These are phyloP conservation scores for Meloidogyne chitwoodi DNA, from an alignment of 1,140 invertebrate genomes.

Conservation along the genomic window DNA sequence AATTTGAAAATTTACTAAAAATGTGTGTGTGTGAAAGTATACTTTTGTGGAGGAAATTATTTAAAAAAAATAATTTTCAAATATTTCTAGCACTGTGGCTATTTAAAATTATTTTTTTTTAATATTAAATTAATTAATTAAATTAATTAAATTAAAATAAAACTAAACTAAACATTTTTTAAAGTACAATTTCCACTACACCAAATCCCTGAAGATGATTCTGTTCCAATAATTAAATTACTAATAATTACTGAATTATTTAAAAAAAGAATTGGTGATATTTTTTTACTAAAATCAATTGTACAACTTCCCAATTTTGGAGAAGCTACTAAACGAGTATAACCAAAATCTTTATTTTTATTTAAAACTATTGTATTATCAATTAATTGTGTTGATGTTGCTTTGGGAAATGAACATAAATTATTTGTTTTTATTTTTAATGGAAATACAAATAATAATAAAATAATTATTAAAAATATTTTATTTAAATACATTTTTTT, in stretches of 20 bases:
- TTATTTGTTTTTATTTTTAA: background rate
- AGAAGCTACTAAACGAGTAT: background rate
- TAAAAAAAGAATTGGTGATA: background rate
- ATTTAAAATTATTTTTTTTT: too few relatives aligned
- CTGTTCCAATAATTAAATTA: conserved; percentile 12
- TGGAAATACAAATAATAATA: background rate
- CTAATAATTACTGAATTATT: background rate
- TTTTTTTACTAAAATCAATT: background rate
- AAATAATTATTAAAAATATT: background rate
- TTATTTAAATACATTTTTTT: background rate
- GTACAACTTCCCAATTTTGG: background rate
- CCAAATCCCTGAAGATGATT: conserved; percentile 9
- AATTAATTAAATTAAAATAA: background rate
- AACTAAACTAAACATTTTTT: conserved; percentile 7
- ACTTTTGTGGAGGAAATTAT: too few relatives aligned
- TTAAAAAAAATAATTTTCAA: too few relatives aligned
- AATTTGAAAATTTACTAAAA: too few relatives aligned
- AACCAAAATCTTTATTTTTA: conserved; percentile 1
- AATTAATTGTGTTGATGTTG: background rate
- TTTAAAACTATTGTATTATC: background rate
- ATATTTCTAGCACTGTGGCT: too few relatives aligned
- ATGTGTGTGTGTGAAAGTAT: too few relatives aligned
- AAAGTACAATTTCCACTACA: conserved; percentile 9
- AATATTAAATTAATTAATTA: background rate
- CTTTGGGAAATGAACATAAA: background rate